Conservation (phyloP, 2,888 invertebrate genomes). For the Trichopria drosophilae region DNA sequence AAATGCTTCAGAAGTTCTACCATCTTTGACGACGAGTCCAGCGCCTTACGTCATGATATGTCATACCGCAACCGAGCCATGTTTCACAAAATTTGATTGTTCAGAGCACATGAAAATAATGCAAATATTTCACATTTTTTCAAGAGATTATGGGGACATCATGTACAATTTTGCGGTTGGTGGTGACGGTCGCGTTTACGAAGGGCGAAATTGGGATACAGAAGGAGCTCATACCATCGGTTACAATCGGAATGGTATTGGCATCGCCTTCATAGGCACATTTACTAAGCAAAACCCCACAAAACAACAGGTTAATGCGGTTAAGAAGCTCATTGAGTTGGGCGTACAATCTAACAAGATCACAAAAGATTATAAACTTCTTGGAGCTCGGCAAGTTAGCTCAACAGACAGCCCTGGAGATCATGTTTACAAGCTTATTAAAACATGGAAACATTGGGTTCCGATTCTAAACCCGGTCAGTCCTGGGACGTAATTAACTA, state of each 20-base stretch:
- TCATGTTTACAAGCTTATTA: constrained; percentile 66
- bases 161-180: constrained; percentile 75
- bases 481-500: no score
- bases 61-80: constrained; percentile 46
- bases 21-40: no score
- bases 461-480: no score
- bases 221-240: constrained; percentile 72
- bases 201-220: constrained; percentile 74
- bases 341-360: no score
- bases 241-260: constrained; percentile 70
- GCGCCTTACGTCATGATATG: constrained; percentile 50
- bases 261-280: constrained; percentile 74
- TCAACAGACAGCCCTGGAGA: constrained; percentile 73
- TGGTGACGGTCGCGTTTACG: constrained; percentile 75
- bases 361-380: constrained; percentile 71
- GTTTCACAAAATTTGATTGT: constrained; percentile 51
- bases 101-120: constrained; percentile 42
- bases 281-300: constrained; percentile 61
- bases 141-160: constrained; percentile 60
- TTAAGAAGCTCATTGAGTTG: no score
- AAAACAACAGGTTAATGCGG: constrained; percentile 55
- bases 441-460: constrained; percentile 73
- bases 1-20: constrained; percentile 29
- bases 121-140: constrained; percentile 66
- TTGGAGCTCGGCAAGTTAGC: constrained; percentile 71